phyloP scores from a whole-genome alignment of 2,113 vertebrate species.

The Cromileptes altivelis region DNA sequence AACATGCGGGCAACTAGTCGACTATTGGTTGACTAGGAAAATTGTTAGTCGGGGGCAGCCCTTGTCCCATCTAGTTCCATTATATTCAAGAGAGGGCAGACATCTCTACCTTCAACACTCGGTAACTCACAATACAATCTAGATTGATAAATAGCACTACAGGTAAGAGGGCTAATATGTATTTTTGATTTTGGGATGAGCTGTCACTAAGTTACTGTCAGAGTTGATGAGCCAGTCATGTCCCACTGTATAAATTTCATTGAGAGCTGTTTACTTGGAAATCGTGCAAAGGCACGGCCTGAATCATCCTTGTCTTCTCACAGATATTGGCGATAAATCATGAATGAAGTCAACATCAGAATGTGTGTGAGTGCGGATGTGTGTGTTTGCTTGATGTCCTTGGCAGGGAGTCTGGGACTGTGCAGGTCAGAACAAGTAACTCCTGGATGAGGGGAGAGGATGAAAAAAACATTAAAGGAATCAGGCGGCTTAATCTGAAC shows the following conservation, averaged over 20 bases:
- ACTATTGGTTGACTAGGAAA: too few relatives aligned
- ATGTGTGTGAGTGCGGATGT: slow-evolving; percentile 16
- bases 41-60: too few relatives aligned
- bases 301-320: slow-evolving; percentile 43
- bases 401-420: slow-evolving; percentile 43
- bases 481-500: slow-evolving; percentile 53
- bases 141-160: too few relatives aligned
- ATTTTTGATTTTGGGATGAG: too few relatives aligned
- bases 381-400: slow-evolving; percentile 50
- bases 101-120: too few relatives aligned
- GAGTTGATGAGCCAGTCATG: slow-evolving; percentile 17
- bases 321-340: slow-evolving; percentile 60
- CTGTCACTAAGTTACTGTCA: slow-evolving; percentile 3
- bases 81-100: too few relatives aligned
- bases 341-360: slow-evolving; percentile 43
- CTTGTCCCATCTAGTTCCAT: too few relatives aligned
- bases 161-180: too few relatives aligned
- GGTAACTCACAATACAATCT: too few relatives aligned
- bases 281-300: slow-evolving; percentile 15
- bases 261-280: slow-evolving; percentile 48
- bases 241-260: slow-evolving; percentile 32
- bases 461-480: slow-evolving; percentile 57
- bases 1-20: too few relatives aligned
- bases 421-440: slow-evolving; percentile 67
- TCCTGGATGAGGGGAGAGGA: slow-evolving; percentile 47